phyloP scores from a whole-genome alignment of 2,113 vertebrate genomes.

The Cranoglanis bouderius region DNA sequence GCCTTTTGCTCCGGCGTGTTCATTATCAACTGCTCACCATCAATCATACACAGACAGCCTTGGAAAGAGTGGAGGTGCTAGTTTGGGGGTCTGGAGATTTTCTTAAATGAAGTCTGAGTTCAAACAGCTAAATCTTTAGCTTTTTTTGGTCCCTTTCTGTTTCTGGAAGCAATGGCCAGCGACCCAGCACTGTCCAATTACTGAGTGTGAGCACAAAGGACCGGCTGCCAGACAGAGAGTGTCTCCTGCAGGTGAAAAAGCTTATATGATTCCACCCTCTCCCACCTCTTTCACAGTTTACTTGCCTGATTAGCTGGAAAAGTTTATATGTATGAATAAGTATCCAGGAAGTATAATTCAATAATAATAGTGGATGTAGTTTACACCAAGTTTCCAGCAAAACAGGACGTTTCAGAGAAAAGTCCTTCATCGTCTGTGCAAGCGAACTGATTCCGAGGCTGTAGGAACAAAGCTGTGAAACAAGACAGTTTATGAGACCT shows the following conservation, averaged over 20 bases:
- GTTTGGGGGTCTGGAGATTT: slow-evolving; percentile 37
- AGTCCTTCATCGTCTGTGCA: not conserved
- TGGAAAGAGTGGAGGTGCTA: slow-evolving; percentile 19
- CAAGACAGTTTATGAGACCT: not conserved
- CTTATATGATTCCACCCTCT: not conserved
- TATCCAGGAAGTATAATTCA: not conserved
- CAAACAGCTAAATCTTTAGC: slow-evolving; percentile 40
- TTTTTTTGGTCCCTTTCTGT: not conserved
- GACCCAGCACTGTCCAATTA: slow-evolving; percentile 41
- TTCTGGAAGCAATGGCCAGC: slow-evolving; percentile 29
- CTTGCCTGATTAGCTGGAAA: not conserved
- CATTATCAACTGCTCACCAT: slow-evolving; percentile 32
- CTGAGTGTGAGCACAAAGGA: not conserved
- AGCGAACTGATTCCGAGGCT: not conserved
- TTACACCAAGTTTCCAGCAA: not conserved
- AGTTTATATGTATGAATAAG: not conserved
- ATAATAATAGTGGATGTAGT: not conserved
- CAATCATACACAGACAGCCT: slow-evolving; percentile 15
- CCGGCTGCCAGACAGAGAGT: not conserved
- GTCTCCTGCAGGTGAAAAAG: slow-evolving; percentile 15
- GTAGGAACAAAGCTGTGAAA: not conserved
- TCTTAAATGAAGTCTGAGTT: slow-evolving; percentile 27
- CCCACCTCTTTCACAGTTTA: not conserved
- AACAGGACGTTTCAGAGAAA: not conserved
- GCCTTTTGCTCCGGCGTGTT: not conserved